phyloP scores from a whole-genome alignment of 2,888 invertebrate species.

The Machimus rusticus region DNA sequence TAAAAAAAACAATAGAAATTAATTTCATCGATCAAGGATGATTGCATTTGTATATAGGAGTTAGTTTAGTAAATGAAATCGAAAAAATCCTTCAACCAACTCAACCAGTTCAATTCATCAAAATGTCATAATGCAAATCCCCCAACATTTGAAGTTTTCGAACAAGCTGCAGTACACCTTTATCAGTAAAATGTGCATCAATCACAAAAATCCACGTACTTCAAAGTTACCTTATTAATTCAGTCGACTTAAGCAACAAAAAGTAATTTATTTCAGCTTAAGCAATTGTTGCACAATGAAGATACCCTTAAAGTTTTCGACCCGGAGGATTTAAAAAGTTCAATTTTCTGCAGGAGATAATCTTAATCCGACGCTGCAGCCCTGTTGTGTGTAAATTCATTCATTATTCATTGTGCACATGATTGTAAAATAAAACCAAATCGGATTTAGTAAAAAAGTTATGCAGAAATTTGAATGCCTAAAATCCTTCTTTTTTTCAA shows the following conservation, averaged over 20 bases:
- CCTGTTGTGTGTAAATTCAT: background rate
- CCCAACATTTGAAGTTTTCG: background rate
- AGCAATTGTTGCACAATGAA: background rate
- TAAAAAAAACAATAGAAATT: too few relatives aligned
- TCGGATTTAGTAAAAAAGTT: background rate
- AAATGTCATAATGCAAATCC: background rate
- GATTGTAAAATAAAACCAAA: background rate
- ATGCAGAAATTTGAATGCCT: background rate
- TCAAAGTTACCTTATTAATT: background rate
- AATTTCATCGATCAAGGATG: too few relatives aligned
- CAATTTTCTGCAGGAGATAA: background rate
- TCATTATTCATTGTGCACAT: background rate
- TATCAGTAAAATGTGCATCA: background rate
- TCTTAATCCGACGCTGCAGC: background rate
- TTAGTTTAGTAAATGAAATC: too few relatives aligned
- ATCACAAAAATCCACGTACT: background rate
- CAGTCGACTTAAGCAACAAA: background rate
- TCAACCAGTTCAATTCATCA: too few relatives aligned
- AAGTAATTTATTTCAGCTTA: background rate
- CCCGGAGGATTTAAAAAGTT: background rate
- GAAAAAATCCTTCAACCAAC: too few relatives aligned
- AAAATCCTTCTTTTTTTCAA: background rate
- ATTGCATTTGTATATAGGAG: too few relatives aligned
- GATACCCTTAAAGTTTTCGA: background rate
- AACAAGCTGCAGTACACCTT: background rate